Base-by-base conservation (phyloP, 2,113 vertebrate genomes). In the Calidris pygmaea region DNA sequence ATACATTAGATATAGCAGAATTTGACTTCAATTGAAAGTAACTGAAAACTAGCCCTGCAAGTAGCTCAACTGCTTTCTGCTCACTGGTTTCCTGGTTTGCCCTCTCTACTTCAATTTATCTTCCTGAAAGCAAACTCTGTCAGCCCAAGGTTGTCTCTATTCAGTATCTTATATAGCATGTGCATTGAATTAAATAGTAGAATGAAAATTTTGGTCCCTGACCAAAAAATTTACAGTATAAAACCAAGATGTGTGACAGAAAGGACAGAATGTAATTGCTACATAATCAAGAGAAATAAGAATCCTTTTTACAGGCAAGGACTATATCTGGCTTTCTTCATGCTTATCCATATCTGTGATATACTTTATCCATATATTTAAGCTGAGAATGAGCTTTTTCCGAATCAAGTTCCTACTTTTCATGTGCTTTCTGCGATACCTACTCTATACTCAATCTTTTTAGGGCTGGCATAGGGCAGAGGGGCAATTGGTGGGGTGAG, bases 51-150 rank as follows among this genome's bases (percentile, higher is more conserved):
- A 93, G 52, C 65, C 52, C 52, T 16, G 3, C 62, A 89, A 85
- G 84, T 55, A 94, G 84, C 47, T 91, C 29, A 70, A 41, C n/a
- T 0, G 1, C 41, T 87, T 95, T 56, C 62, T 53, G 47, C 77
- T 68, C 73, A 50, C 10, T 39, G 45, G 15, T 66, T 90, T 91
- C 74, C 74, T 66, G 59, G 62, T 70, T 76, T 77, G 37, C 56
- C 20, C 26, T 89, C 83, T 92, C 76, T 85, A 56, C 79, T 78
- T 88, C 84, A 75, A 26, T 93, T 91, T 55, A 50, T 79, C 62
- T 89, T 85, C 73, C 71, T 83, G 66, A 85, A 94, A 95, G 78
- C n/a, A 95, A 73, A 85, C 21, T 71, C 50, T 72, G 66, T 34
- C 10, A 4, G 62, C 39, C 70, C 89, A 41, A 56, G 27, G 7